Conservation (phyloP, 1,140 invertebrate genomes). For the Cydia pomonella region DNA sequence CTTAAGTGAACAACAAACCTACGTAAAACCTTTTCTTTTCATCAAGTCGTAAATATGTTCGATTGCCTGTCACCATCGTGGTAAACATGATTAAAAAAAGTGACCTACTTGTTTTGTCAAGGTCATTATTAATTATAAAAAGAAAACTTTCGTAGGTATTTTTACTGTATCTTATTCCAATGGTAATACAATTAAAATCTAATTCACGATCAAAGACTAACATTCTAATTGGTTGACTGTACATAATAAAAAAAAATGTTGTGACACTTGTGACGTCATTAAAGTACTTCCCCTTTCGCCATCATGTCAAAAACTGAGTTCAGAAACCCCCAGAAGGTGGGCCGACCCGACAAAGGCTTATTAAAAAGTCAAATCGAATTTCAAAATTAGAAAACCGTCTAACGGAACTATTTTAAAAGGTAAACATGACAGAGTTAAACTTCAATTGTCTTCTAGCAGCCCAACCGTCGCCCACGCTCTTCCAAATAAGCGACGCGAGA, state of each 20-base stretch:
- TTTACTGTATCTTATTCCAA: no score
- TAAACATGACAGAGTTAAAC: conserved; percentile 49
- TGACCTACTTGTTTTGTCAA: no score
- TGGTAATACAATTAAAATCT: no score
- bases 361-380: conserved; percentile 59
- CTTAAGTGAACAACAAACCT: no score
- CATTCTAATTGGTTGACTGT: background rate
- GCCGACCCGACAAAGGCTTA: conserved; percentile 44
- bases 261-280: conserved; percentile 6
- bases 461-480: conserved; percentile 57
- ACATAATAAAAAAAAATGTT: conserved; percentile 1
- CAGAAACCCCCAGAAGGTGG: conserved; percentile 31
- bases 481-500: conserved; percentile 61
- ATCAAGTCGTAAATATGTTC: no score
- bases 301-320: conserved; percentile 16
- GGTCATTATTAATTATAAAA: no score
- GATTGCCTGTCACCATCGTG: no score
- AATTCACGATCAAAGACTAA: no score
- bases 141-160: no score
- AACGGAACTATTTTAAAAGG: conserved; percentile 50
- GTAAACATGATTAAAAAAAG: no score
- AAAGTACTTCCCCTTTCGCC: background rate
- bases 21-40: no score
- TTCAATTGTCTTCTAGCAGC: conserved; percentile 59
- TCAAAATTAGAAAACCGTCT: conserved; percentile 52